Conservation (phyloP, 2,888 invertebrate genomes). For the Boloria euphrosyne region DNA sequence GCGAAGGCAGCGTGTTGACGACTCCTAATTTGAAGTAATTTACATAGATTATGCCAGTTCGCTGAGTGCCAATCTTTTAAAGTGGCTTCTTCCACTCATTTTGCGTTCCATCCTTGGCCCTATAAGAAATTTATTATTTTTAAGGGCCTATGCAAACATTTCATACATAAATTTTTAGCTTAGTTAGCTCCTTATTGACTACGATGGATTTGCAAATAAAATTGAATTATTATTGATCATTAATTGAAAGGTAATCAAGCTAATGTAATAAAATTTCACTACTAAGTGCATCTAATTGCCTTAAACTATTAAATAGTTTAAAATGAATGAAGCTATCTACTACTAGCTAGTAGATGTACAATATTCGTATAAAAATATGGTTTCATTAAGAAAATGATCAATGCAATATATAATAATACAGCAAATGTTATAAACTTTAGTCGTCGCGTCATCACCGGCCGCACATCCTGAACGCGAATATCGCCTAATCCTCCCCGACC, state of each 20-base stretch:
- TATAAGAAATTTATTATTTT: conserved; percentile 75
- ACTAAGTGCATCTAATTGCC: too few relatives aligned
- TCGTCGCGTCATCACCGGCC: conserved; percentile 32
- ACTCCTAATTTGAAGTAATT: conserved; percentile 82
- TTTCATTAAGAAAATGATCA: background rate
- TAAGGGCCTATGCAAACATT: conserved; percentile 47
- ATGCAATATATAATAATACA: background rate
- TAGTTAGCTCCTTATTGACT: conserved; percentile 37
- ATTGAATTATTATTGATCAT: background rate
- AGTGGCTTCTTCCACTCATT: conserved; percentile 80
- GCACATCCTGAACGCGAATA: conserved; percentile 41
- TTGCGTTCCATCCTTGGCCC: conserved; percentile 71
- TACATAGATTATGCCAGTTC: conserved; percentile 81
- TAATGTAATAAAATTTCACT: too few relatives aligned
- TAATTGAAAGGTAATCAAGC: too few relatives aligned
- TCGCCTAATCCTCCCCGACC: conserved; percentile 67
- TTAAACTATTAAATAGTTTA: too few relatives aligned
- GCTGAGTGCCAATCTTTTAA: conserved; percentile 82
- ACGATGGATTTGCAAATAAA: conserved; percentile 4
- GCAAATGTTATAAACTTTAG: background rate
- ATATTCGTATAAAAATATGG: too few relatives aligned
- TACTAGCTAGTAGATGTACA: too few relatives aligned
- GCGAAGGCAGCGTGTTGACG: conserved; percentile 76
- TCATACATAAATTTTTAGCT: conserved; percentile 40
- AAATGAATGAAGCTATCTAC: too few relatives aligned